A percentile compares a stretch with the other conserved stretches of the same genome.
phyloP scores from a whole-genome alignment of 2,888 invertebrate genomes.

The Aplocera efformata region DNA sequence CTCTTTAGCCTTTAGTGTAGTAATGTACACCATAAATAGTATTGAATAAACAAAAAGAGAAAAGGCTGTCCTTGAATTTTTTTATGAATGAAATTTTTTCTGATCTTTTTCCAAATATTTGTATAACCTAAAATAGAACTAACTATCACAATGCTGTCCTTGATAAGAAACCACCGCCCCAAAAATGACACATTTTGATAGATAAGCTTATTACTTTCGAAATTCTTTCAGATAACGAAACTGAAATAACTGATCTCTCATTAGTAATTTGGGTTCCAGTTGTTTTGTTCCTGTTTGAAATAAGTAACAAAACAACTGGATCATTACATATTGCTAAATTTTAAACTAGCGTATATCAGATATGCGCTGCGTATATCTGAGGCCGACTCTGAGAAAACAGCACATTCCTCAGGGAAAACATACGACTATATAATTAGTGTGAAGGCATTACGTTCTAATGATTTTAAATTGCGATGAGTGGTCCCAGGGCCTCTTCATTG shows the following conservation, averaged over 20 bases:
- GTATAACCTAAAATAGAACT: not conserved
- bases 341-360: no score
- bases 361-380: no score
- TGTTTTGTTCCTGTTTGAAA: constrained; percentile 5
- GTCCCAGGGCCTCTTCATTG: constrained; percentile 58
- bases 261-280: not conserved
- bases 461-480: constrained; percentile 69
- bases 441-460: constrained; percentile 43
- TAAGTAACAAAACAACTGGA: no score
- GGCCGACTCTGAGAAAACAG: no score
- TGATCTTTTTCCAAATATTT: no score
- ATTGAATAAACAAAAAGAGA: no score
- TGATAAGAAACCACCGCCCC: constrained; percentile 7
- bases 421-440: constrained; percentile 4
- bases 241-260: constrained; percentile 7
- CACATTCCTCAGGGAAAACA: no score
- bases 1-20: no score
- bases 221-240: constrained; percentile 2
- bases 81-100: no score
- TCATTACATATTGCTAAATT: no score
- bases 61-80: no score
- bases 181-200: constrained; percentile 5
- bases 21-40: no score
- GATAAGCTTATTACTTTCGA: constrained; percentile 4
- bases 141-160: not conserved